A percentile compares a stretch with the other conserved stretches of the same genome.
phyloP scores from a whole-genome alignment of 2,797 vertebrate species.

The Etheostoma nigrum region DNA sequence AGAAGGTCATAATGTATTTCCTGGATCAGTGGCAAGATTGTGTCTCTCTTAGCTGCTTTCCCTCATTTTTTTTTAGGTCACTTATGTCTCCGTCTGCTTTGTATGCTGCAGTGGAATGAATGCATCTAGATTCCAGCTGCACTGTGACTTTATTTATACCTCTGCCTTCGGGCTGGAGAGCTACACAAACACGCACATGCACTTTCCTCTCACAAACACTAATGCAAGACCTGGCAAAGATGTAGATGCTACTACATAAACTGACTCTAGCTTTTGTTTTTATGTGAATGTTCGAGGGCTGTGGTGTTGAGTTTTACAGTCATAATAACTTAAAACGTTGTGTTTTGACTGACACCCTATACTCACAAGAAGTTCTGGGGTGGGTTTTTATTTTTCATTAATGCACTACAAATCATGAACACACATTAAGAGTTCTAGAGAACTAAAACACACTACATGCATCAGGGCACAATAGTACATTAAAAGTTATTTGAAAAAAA shows the following conservation, averaged over 20 bases:
- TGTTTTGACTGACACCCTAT: constrained; percentile 44
- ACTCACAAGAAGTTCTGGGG: constrained; percentile 27
- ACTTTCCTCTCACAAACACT: constrained; percentile 43
- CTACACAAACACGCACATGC: constrained; percentile 24
- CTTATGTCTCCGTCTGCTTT: constrained; percentile 71
- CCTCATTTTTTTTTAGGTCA: constrained; percentile 69
- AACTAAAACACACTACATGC: constrained; percentile 84
- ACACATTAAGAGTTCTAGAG: constrained; percentile 78
- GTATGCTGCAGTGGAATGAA: constrained; percentile 69
- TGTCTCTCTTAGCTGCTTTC: constrained; percentile 27
- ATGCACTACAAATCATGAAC: constrained; percentile 84
- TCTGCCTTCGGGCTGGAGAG: constrained; percentile 68
- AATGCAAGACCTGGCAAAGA: constrained; percentile 45
- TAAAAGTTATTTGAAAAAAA: constrained; percentile 72
- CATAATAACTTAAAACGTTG: constrained; percentile 24
- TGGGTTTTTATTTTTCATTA: constrained; percentile 76
- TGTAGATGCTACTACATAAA: constrained; percentile 17
- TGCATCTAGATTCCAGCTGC: constrained; percentile 76
- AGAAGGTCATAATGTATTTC: constrained; percentile 56
- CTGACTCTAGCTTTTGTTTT: constrained; percentile 40
- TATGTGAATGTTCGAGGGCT: constrained; percentile 34
- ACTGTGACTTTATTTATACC: constrained; percentile 77
- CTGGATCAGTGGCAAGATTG: constrained; percentile 58
- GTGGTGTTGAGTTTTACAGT: constrained; percentile 4
- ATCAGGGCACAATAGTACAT: constrained; percentile 78